phyloP scores from a whole-genome alignment of 2,113 vertebrate genomes.

The Terrapene triunguis region DNA sequence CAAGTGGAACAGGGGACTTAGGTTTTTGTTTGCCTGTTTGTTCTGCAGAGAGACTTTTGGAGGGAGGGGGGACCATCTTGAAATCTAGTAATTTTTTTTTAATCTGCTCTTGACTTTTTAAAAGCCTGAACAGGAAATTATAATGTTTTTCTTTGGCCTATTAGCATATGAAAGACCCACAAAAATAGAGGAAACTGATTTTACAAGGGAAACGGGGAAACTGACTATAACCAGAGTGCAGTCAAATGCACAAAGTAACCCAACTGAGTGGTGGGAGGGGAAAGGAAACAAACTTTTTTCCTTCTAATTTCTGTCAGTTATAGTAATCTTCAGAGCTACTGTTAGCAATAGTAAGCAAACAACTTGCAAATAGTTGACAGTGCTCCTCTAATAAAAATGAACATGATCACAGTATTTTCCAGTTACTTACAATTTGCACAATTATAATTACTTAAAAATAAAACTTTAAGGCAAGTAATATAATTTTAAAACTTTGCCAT shows the following conservation, averaged over 20 bases:
- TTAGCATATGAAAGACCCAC: not conserved
- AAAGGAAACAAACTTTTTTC: not conserved
- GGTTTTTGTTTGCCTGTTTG: not conserved
- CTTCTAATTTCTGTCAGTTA: not conserved
- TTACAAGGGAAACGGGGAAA: not conserved
- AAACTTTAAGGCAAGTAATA: not conserved
- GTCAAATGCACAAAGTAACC: not conserved
- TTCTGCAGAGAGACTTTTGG: not conserved
- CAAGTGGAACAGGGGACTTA: not conserved
- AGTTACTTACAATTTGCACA: not conserved
- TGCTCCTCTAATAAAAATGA: not conserved
- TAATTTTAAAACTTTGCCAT: not conserved
- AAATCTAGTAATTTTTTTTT: not conserved
- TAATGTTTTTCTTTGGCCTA: too few species aligned
- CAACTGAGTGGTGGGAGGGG: not conserved
- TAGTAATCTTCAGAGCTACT: not conserved
- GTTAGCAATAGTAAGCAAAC: not conserved
- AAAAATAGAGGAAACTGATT: not conserved
- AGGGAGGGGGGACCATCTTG: not conserved
- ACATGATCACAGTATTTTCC: not conserved
- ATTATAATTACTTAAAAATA: not conserved
- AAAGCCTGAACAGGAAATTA: too few species aligned
- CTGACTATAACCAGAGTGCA: not conserved
- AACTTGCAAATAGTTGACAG: not conserved
- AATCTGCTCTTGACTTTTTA: too few species aligned